Evolutionary conservation across 1,140 invertebrate genomes (phyloP).

Genomic region (Psix sp.): DNA sequence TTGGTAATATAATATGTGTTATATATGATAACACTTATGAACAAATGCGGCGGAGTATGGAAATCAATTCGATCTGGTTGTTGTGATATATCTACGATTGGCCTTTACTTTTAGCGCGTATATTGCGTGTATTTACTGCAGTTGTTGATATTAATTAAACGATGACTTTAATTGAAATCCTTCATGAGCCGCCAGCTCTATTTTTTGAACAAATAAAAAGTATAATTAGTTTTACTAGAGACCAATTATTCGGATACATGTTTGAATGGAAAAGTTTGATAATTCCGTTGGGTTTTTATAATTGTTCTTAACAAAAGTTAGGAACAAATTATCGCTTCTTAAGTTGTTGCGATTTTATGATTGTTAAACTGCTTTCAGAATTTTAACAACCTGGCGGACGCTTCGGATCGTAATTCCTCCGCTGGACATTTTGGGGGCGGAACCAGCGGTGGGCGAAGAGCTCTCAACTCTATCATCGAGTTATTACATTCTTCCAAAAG

Average conservation of each 20-base stretch:
- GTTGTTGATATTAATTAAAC: slow-evolving; percentile 47
- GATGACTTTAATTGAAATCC: slow-evolving; percentile 36
- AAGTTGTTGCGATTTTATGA: background rate
- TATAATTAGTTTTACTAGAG: no score
- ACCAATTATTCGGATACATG: no score
- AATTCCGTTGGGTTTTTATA: no score
- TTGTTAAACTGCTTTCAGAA: slow-evolving; percentile 38
- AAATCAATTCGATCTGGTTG: slow-evolving; percentile 71
- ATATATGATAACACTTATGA: slow-evolving; percentile 44
- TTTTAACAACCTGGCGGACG: slow-evolving; percentile 61
- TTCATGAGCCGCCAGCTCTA: background rate
- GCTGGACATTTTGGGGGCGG: slow-evolving; percentile 54
- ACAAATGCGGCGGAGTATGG: slow-evolving; percentile 60
- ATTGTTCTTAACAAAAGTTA: no score
- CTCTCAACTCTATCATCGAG: slow-evolving; percentile 56
- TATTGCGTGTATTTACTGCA: slow-evolving; percentile 39
- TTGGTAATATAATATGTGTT: slow-evolving; percentile 23
- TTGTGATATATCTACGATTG: slow-evolving; percentile 63
- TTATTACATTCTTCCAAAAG: slow-evolving; percentile 43
- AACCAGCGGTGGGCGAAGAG: slow-evolving; percentile 51
- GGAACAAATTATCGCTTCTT: no score
- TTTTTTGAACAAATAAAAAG: no score
- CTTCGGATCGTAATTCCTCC: slow-evolving; percentile 51
- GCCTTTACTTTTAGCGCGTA: slow-evolving; percentile 46
- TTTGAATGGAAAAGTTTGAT: no score